Conservation (phyloP, 1,140 invertebrate genomes). For the Heliconius melpomene region DNA sequence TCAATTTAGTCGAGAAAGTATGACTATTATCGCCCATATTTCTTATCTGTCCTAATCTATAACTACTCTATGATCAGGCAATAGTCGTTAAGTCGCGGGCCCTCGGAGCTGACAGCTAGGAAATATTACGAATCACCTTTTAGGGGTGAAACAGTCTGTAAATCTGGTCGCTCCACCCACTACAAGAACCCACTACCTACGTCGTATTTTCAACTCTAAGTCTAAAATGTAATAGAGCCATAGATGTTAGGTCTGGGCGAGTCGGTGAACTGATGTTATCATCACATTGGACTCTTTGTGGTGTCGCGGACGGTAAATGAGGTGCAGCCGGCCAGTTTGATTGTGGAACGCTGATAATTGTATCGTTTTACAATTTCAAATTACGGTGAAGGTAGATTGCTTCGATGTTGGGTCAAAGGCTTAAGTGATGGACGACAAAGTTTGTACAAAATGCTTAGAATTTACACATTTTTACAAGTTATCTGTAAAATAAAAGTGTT, state of each 20-base stretch:
- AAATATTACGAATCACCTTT: slow-evolving; percentile 66
- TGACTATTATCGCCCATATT: slow-evolving; percentile 33
- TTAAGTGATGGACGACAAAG: slow-evolving; percentile 16
- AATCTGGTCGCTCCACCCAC: slow-evolving; percentile 65
- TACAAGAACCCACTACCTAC: slow-evolving; percentile 13
- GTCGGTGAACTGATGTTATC: slow-evolving; percentile 54
- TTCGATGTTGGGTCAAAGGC: slow-evolving; percentile 37
- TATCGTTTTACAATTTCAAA: slow-evolving; percentile 58
- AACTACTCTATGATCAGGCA: slow-evolving; percentile 25
- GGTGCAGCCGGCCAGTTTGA: slow-evolving; percentile 57
- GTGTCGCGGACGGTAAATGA: slow-evolving; percentile 61
- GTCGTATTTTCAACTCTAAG: slow-evolving; percentile 26
- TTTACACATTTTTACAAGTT: not conserved
- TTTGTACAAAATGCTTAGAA: not conserved
- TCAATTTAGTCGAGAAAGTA: slow-evolving; percentile 25
- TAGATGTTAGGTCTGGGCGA: not conserved
- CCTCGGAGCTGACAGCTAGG: slow-evolving; percentile 24
- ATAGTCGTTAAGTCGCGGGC: slow-evolving; percentile 23
- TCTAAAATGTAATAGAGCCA: not conserved
- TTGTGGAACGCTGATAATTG: slow-evolving; percentile 60
- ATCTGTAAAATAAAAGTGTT: not conserved
- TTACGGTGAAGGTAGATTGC: slow-evolving; percentile 39
- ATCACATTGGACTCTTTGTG: slow-evolving; percentile 57
- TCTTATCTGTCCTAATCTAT: slow-evolving; percentile 33
- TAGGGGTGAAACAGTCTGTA: slow-evolving; percentile 62